Percentiles rank a stretch among this genome's conserved stretches.
Evolutionary conservation across 2,113 vertebrate genomes (phyloP).

Genomic region (Rana temporaria): DNA sequence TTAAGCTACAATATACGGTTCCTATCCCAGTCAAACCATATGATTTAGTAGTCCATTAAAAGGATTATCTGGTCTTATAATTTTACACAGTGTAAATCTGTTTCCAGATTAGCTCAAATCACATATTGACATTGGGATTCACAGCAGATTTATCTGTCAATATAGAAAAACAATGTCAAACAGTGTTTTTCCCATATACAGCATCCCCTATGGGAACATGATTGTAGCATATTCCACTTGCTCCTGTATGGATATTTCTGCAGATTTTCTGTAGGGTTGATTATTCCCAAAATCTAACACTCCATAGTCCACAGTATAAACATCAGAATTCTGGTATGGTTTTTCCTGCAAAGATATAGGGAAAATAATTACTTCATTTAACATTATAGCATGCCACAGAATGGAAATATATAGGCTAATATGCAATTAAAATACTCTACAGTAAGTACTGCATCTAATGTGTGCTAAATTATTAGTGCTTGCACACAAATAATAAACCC

Average conservation of each 20-base stretch:
- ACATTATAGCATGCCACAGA: too few species aligned
- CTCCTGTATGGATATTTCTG: neutral
- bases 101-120: neutral
- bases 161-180: neutral
- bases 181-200: accelerated
- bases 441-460: too few species aligned
- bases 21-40: too few species aligned
- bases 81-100: too few species aligned
- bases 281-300: slow-evolving; percentile 71
- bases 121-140: neutral
- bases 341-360: slow-evolving; percentile 57
- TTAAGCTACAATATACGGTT: too few species aligned
- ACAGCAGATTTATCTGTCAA: neutral
- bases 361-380: neutral
- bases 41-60: too few species aligned
- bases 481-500: too few species aligned
- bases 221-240: slow-evolving; percentile 74
- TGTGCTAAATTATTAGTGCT: too few species aligned
- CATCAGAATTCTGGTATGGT: accelerated
- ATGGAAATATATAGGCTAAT: too few species aligned
- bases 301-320: slow-evolving; percentile 71
- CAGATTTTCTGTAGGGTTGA: neutral
- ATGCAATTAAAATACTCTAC: too few species aligned
- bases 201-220: slow-evolving; percentile 66
- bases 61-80: too few species aligned